These are phyloP conservation scores for Dorcus hopei DNA, from an alignment of 2,888 invertebrate genomes.

Conservation along the genomic window DNA sequence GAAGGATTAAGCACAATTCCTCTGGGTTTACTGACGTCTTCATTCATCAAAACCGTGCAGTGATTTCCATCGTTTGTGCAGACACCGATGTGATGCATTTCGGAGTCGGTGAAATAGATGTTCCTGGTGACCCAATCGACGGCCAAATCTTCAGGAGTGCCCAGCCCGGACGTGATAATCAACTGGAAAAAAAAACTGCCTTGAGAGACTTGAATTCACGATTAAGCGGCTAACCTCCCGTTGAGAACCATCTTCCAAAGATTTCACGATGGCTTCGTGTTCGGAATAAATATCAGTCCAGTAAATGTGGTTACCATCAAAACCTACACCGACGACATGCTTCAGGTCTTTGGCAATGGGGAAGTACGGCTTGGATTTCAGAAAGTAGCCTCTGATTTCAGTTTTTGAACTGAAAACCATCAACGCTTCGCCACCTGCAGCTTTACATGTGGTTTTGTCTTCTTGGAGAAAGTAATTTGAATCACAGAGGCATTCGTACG, in stretches of 20 bases:
- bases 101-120: slow-evolving; percentile 77
- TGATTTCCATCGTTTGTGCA: slow-evolving; percentile 65
- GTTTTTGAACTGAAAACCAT: slow-evolving; percentile 66
- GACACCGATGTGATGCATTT: slow-evolving; percentile 67
- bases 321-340: slow-evolving; percentile 66
- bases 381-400: slow-evolving; percentile 62
- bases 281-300: slow-evolving; percentile 74
- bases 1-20: slow-evolving; percentile 68
- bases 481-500: slow-evolving; percentile 65
- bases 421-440: slow-evolving; percentile 59
- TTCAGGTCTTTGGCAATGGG: slow-evolving; percentile 53
- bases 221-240: slow-evolving; percentile 50
- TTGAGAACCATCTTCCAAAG: slow-evolving; percentile 59
- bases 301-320: slow-evolving; percentile 67
- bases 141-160: slow-evolving; percentile 71
- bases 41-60: slow-evolving; percentile 63
- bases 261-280: slow-evolving; percentile 68
- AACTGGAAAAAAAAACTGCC: slow-evolving; percentile 42
- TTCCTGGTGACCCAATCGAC: slow-evolving; percentile 77
- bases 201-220: neutral
- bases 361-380: slow-evolving; percentile 55
- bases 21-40: slow-evolving; percentile 62
- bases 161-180: slow-evolving; percentile 64
- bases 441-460: slow-evolving; percentile 57
- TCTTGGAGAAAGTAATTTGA: slow-evolving; percentile 52